phyloP scores from a whole-genome alignment of 2,888 invertebrate species.

The Papilio gigon region DNA sequence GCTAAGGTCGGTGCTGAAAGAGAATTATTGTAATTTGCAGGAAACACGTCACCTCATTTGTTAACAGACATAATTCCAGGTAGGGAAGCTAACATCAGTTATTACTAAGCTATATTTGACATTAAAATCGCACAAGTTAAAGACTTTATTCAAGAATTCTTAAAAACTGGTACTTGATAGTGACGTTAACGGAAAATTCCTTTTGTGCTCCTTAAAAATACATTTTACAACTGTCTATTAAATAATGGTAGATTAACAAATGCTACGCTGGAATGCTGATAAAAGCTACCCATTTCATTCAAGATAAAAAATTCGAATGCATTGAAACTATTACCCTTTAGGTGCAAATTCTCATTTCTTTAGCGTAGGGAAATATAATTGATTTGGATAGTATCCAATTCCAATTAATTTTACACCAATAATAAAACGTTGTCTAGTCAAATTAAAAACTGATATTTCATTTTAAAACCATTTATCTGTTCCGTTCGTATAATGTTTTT shows the following conservation, averaged over 20 bases:
- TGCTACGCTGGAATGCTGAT: background rate
- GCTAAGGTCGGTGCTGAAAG: constrained; percentile 15
- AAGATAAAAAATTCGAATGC: background rate
- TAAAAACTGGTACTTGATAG: background rate
- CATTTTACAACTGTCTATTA: too few species aligned
- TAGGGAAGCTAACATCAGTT: background rate
- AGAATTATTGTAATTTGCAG: constrained; percentile 19
- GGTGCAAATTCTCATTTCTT: background rate
- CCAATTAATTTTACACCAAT: constrained; percentile 7
- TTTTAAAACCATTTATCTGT: background rate
- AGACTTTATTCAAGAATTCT: background rate
- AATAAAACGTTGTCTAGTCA: background rate
- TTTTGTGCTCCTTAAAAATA: too few species aligned
- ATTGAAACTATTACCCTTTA: background rate
- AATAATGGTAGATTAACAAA: background rate
- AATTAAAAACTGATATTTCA: background rate
- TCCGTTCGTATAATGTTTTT: too few species aligned
- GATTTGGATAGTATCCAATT: background rate
- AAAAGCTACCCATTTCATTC: background rate
- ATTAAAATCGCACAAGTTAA: background rate
- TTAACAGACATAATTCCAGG: background rate
- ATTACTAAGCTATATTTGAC: background rate
- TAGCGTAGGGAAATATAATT: constrained; percentile 8
- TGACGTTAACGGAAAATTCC: too few species aligned
- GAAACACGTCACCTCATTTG: constrained; percentile 9